Conservation (phyloP, 1,140 invertebrate species). For the Sycobia sp. region DNA sequence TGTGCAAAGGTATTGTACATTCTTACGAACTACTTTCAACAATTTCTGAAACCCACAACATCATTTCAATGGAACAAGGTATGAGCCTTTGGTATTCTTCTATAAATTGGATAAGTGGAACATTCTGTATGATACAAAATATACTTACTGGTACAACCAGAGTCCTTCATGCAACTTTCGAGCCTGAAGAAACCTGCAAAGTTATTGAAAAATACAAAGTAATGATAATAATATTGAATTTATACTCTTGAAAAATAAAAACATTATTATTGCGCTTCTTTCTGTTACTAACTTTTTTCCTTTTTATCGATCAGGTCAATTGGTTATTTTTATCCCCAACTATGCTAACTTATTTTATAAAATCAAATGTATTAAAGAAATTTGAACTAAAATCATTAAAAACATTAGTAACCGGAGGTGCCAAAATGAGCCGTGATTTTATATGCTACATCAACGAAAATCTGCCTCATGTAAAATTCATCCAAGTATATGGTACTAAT, state of each 20-base stretch:
- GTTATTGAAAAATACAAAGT: slow-evolving; percentile 44
- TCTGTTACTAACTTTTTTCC: no score
- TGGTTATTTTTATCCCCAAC: not conserved
- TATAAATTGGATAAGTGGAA: slow-evolving; percentile 36
- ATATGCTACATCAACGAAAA: no score
- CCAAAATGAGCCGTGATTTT: slow-evolving; percentile 12
- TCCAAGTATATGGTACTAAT: no score
- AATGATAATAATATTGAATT: not conserved
- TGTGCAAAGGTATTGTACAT: slow-evolving; percentile 40
- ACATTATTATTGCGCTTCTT: not conserved
- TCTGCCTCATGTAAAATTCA: slow-evolving; percentile 8
- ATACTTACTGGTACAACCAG: not conserved
- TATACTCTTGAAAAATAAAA: not conserved
- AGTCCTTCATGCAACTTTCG: slow-evolving; percentile 34
- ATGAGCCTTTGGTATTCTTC: slow-evolving; percentile 15
- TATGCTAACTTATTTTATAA: not conserved
- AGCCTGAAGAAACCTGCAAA: slow-evolving; percentile 35
- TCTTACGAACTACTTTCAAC: slow-evolving; percentile 24
- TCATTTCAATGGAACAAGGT: not conserved
- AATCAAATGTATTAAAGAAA: slow-evolving; percentile 6
- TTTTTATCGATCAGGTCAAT: slow-evolving; percentile 17
- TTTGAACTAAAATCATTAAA: slow-evolving; percentile 19
- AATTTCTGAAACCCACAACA: not conserved
- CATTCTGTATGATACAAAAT: slow-evolving; percentile 8
- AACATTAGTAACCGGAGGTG: not conserved